These are phyloP conservation scores for Nipponia nippon DNA, from an alignment of 2,113 vertebrate genomes.

Conservation along the genomic window DNA sequence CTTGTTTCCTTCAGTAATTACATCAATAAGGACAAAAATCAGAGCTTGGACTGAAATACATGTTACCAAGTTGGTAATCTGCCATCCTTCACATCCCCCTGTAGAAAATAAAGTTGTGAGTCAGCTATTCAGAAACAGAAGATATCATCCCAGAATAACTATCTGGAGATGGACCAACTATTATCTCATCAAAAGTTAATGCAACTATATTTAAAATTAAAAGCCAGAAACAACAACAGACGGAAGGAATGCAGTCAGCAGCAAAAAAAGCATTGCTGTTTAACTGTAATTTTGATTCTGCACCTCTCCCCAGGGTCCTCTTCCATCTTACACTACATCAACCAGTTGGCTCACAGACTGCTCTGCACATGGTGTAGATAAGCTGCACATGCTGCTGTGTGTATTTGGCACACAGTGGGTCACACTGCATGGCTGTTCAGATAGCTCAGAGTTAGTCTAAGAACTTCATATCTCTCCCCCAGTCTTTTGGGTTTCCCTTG, in stretches of 20 bases:
- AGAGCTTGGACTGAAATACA: background rate
- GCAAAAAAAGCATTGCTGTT: background rate
- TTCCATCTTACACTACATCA: background rate
- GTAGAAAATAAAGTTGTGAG: slow-evolving; percentile 15
- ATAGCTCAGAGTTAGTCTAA: background rate
- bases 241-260: slow-evolving; percentile 8
- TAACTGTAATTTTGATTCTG: slow-evolving; percentile 7
- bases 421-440: background rate
- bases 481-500: background rate
- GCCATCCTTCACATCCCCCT: background rate
- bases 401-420: background rate
- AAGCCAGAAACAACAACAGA: slow-evolving; percentile 44
- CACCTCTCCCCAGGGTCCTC: slow-evolving; percentile 6
- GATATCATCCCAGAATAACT: slow-evolving; percentile 28
- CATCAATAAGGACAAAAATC: background rate
- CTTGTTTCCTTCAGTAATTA: slow-evolving; percentile 11
- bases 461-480: background rate
- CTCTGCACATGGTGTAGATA: background rate
- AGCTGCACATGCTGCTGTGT: background rate
- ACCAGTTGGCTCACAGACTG: background rate
- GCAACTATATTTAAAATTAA: slow-evolving; percentile 39
- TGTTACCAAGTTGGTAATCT: slow-evolving; percentile 25
- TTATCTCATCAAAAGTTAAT: slow-evolving; percentile 39
- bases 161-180: slow-evolving; percentile 22
- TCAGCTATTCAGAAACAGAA: slow-evolving; percentile 41